Evolutionary conservation across 2,888 invertebrate genomes (phyloP), one percentile per base, ranked within the genome.

Genomic region (Hyposoter dolosus): DNA sequence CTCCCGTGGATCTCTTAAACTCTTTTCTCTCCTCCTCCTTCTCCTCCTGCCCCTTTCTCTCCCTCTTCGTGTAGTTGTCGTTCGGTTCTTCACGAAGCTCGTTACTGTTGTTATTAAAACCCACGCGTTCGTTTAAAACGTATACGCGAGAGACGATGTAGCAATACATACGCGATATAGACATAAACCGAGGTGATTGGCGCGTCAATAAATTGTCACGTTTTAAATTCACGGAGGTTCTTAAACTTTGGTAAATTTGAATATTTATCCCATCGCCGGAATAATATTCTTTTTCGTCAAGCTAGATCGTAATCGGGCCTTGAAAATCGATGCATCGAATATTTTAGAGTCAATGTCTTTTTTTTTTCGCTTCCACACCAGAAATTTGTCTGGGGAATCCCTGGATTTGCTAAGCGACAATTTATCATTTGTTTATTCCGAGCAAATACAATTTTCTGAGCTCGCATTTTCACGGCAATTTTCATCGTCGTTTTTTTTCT

Each of bases 71-170:
- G 5, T 40, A 40, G 75, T 80, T 83, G 40, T 71, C 83, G 63
- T 82, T 80, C 75, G 71, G 79, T 74, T 83, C 81, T 43, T 60
- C 75, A 72, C 65, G 71, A 77, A 50, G 60, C 12, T 78, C 50
- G 79, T 79, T 75, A 63, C 82, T 85, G 19, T 79, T 82, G 50
- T 85, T 85, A 76, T 85, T 47, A 65, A 68, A 28, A 78, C 78
- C 65, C 56, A 81, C 78, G 63, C 43, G 50, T 77, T 60, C 19
- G 12, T 77, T 43, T 28, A 7, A 77, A 47, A 69, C 32, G 63
- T 35, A 9, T 63, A 40, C 40, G 0, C 17, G 45, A 40, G 53
- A 23, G 53, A 3, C 6, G 53, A 40, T 32, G n/a, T 10, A 32
- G 32, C 32, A 10, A n/a, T 35, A 53, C 15, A 56, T 35, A 28